Evolutionary conservation across 1,140 invertebrate species (phyloP), one percentile per base, ranked within the genome.

Genomic region (Apolygus lucorum): DNA sequence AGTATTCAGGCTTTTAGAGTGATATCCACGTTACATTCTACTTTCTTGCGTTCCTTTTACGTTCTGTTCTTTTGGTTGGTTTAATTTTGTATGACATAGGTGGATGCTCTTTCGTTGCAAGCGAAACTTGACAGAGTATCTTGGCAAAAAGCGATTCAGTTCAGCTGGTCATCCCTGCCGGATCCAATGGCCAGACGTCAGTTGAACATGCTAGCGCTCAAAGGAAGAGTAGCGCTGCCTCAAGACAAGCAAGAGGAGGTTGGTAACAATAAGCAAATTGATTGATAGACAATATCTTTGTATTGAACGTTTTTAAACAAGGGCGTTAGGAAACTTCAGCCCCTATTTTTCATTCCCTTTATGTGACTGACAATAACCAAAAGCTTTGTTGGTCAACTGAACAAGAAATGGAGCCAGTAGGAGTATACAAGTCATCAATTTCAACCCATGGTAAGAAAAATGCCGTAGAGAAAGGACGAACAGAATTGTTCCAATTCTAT

Each of bases 181-280:
- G 89, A 94, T 77, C 82, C 85, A 8, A 78, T 84, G 24, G 82
- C 85, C 0, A 82, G 85, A 74, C 80, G 90, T 64, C 88, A 92
- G 79, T 81, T 95, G 22, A 84, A 84, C 74, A 83, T 86, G 74
- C 84, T 93, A 2, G 83, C 88, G 0, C 81, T 86, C 13, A 83
- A 84, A 69, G 90, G 91, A 59, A 83, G 87, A 21, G 85, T 88
- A 26, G 87, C 89, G 1, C 79, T 94, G 17, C 81, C 84, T 0
- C 88, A 91, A 75, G 85, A 89, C 28, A 89, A 90, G 78, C 87
- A 88, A 73, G 83, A 84, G 68, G 87, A 91, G 82, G 89, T 92
- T 78, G 72, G n/a, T n/a, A 26, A 2, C 2, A n/a, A n/a, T n/a
- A n/a, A n/a, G n/a, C n/a, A n/a, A n/a, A n/a, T n/a, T n/a, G n/a